phyloP scores from a whole-genome alignment of 1,140 invertebrate genomes.

The Heterodera schachtii region DNA sequence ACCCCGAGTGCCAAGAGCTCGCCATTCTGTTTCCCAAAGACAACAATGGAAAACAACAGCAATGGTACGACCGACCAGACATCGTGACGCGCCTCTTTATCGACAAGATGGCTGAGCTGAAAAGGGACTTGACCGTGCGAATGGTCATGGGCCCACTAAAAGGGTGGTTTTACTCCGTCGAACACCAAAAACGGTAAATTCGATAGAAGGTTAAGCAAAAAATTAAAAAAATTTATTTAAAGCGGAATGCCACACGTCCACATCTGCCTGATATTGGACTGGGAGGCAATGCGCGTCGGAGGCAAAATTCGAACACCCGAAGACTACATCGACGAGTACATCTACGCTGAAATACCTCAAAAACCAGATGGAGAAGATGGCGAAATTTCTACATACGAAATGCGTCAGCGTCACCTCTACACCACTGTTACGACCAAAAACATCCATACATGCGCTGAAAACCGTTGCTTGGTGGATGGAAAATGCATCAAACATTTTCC shows the following conservation, averaged over 20 bases:
- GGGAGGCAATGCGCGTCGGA: not conserved
- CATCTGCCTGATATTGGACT: not conserved
- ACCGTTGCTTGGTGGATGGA: not conserved
- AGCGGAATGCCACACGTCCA: constrained; percentile 2
- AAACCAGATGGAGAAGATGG: too few species aligned
- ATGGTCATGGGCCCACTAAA: not conserved
- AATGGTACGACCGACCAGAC: not conserved
- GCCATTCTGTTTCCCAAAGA: not conserved
- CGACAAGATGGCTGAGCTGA: not conserved
- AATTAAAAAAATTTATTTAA: not conserved
- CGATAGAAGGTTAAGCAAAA: not conserved
- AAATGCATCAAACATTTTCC: not conserved
- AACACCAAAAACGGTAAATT: constrained; percentile 6
- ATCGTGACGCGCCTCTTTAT: not conserved
- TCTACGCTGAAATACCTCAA: not conserved
- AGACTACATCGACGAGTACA: not conserved
- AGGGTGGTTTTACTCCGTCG: constrained; percentile 1
- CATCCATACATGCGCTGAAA: not conserved
- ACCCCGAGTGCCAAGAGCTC: not conserved
- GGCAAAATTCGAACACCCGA: not conserved
- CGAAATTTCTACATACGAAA: too few species aligned
- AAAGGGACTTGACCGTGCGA: not conserved
- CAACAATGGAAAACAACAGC: not conserved
- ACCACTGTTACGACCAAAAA: not conserved
- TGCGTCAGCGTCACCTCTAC: too few species aligned